Conservation (phyloP, 2,888 invertebrate genomes). For the Aleiodes testaceus region DNA sequence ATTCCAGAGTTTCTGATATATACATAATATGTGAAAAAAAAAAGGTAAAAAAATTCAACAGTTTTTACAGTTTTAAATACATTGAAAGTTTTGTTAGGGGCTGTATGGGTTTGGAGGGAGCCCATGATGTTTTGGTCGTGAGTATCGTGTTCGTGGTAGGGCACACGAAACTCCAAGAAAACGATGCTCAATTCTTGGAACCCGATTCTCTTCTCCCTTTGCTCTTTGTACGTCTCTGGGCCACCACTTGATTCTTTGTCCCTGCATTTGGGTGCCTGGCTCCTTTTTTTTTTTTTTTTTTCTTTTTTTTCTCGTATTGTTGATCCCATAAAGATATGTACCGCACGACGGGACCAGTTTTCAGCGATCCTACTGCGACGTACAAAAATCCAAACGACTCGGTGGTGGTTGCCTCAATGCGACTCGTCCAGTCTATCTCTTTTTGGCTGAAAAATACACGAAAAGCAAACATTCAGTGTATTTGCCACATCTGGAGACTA, state of each 20-base stretch:
- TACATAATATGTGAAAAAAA: not conserved
- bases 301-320: constrained; percentile 21
- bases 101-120: not conserved
- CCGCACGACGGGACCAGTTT: constrained; percentile 64
- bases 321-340: constrained; percentile 65
- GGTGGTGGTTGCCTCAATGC: not conserved
- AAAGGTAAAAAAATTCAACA: not conserved
- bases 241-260: constrained; percentile 50
- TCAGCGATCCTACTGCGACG: constrained; percentile 60
- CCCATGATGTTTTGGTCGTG: constrained; percentile 26
- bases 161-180: constrained; percentile 68
- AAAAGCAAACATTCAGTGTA: no score
- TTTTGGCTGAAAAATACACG: constrained; percentile 56
- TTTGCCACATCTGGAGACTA: no score
- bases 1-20: not conserved
- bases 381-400: constrained; percentile 58
- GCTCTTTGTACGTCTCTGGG: not conserved
- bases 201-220: constrained; percentile 48
- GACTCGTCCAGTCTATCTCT: constrained; percentile 50
- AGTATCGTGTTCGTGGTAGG: constrained; percentile 58
- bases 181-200: constrained; percentile 66
- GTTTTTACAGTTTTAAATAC: constrained; percentile 20
- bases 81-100: constrained; percentile 5
- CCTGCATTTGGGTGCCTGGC: constrained; percentile 39
- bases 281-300: not conserved